Percentiles rank a stretch among this genome's conserved stretches.
Evolutionary conservation across 2,888 invertebrate genomes (phyloP).

Genomic region (Antheraea yamamai): DNA sequence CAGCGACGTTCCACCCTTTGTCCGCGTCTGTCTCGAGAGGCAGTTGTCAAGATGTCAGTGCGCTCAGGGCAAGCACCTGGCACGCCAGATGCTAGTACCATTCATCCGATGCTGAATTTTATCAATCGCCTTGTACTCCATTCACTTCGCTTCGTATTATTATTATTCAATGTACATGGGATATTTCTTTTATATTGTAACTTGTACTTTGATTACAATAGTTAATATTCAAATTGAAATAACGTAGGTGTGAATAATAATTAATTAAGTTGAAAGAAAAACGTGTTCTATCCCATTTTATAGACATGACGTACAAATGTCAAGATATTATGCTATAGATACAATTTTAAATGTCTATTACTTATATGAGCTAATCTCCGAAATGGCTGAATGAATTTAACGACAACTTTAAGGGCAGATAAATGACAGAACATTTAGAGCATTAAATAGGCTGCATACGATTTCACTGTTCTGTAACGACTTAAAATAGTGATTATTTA

Average conservation of each 20-base stretch:
- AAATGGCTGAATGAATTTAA: too few species aligned
- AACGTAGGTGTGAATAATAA: not conserved
- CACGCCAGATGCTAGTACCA: constrained; percentile 65
- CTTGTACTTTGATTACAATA: not conserved
- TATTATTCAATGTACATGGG: constrained; percentile 51
- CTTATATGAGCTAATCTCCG: too few species aligned
- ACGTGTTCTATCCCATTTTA: too few species aligned
- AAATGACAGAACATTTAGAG: too few species aligned
- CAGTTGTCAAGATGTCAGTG: constrained; percentile 44
- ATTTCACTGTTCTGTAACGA: too few species aligned
- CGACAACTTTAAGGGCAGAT: too few species aligned
- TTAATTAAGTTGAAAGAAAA: too few species aligned
- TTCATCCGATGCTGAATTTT: constrained; percentile 69
- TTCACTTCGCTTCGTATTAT: constrained; percentile 58
- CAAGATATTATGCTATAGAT: too few species aligned
- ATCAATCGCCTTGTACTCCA: constrained; percentile 68
- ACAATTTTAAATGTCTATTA: too few species aligned
- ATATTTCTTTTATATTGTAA: constrained; percentile 13
- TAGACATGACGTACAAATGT: too few species aligned
- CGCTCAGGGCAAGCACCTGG: constrained; percentile 55
- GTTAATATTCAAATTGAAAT: not conserved
- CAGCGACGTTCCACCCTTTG: constrained; percentile 55
- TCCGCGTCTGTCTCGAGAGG: constrained; percentile 39
- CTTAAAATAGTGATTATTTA: too few species aligned
- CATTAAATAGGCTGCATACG: too few species aligned